phyloP scores from a whole-genome alignment of 2,797 vertebrate species.

The Sibirionetta formosa region DNA sequence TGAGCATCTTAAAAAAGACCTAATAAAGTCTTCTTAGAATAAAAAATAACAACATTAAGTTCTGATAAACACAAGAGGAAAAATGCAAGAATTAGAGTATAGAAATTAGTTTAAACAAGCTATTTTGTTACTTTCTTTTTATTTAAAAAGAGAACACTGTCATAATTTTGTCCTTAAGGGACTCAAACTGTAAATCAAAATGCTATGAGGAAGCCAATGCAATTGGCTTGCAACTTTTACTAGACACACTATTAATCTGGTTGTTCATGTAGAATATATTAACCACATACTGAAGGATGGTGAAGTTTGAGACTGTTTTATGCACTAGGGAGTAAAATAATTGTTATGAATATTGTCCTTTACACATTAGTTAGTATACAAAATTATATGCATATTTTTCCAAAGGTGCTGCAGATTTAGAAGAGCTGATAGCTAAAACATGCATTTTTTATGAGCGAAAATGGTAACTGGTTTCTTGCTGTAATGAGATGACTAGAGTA shows the following conservation, averaged over 20 bases:
- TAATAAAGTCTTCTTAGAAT: not conserved
- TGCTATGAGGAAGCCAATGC: not conserved
- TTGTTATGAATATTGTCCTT: not conserved
- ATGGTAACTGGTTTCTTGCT: not conserved
- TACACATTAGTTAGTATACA: not conserved
- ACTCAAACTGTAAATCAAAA: conserved; percentile 32
- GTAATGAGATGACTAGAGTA: not conserved
- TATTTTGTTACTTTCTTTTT: not conserved
- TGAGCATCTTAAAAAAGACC: not conserved
- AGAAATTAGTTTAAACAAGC: not conserved
- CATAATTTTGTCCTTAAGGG: not conserved
- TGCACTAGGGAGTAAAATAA: not conserved
- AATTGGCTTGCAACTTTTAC: conserved; percentile 16
- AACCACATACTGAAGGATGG: not conserved
- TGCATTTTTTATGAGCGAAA: not conserved
- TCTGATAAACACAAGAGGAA: not conserved
- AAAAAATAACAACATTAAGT: not conserved
- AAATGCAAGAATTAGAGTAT: not conserved
- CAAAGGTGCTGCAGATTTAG: not conserved
- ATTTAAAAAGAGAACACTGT: not conserved
- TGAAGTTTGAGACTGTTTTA: not conserved
- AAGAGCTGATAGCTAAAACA: not conserved
- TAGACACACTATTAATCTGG: conserved; percentile 1
- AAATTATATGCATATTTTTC: not conserved
- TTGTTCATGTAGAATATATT: not conserved